Conservation (phyloP, 2,888 invertebrate genomes). For the Tiphia femorata region DNA sequence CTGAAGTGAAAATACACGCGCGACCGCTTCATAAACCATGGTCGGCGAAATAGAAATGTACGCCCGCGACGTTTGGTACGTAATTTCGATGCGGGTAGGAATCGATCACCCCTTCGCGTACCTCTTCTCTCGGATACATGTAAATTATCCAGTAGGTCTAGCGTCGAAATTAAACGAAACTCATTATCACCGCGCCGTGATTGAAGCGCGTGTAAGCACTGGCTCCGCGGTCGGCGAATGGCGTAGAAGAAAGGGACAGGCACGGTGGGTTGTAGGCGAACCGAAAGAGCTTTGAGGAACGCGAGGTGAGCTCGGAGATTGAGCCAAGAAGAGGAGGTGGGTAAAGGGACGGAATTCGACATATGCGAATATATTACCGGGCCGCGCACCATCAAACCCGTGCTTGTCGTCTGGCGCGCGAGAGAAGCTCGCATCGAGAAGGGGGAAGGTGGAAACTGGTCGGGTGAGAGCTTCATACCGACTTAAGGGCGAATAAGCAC, state of each 20-base stretch:
- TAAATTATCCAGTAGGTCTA: background rate
- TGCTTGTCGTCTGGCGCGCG: background rate
- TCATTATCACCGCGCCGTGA: background rate
- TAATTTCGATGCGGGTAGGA: background rate
- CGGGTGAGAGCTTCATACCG: background rate
- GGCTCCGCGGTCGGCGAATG: no score
- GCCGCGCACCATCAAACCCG: no score
- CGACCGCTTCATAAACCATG: no score
- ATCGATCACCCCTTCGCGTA: no score
- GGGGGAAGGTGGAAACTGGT: background rate
- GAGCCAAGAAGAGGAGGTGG: background rate
- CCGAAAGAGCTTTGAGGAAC: background rate
- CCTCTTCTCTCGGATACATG: background rate
- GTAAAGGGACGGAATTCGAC: background rate
- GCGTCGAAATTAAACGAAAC: background rate
- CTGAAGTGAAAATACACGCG: no score
- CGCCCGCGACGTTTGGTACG: no score
- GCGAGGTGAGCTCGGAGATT: background rate
- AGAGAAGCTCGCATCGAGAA: background rate
- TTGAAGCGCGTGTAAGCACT: background rate
- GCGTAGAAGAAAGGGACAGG: no score
- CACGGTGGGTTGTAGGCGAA: background rate
- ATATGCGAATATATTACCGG: background rate
- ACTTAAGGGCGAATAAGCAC: conserved; percentile 19
- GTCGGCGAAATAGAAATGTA: background rate